These are phyloP conservation scores for Bolinopsis microptera DNA, from an alignment of 37 sponge, comb jelly and placozoan genomes.

Conservation along the genomic window DNA sequence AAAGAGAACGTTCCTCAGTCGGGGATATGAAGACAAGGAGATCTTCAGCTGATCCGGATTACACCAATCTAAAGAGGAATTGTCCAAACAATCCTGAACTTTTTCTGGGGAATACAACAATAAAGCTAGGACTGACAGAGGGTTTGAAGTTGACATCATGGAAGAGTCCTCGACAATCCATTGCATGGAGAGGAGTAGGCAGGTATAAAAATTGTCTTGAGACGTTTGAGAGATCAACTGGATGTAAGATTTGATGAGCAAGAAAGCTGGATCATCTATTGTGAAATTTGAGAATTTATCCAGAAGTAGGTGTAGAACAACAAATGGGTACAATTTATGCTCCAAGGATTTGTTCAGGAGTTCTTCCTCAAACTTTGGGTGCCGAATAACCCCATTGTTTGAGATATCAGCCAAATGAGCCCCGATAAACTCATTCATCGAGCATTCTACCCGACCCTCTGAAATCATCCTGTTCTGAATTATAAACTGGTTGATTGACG, in stretches of 20 bases:
- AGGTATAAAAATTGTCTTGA: background rate
- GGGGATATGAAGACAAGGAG: background rate
- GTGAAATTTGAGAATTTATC: background rate
- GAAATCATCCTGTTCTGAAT: constrained; percentile 30
- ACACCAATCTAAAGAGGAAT: background rate
- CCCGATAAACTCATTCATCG: constrained; percentile 40
- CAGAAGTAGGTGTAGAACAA: background rate
- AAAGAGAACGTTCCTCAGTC: background rate
- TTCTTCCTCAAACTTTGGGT: background rate
- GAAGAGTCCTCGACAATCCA: background rate
- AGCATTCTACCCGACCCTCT: background rate
- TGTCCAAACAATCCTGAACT: background rate
- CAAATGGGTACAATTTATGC: background rate
- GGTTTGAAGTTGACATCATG: background rate
- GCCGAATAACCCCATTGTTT: background rate
- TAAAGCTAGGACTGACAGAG: constrained; percentile 27
- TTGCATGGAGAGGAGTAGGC: background rate
- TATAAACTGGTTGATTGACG: background rate
- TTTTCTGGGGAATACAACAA: background rate
- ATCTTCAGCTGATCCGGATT: background rate
- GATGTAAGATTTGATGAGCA: background rate
- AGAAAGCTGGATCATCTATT: background rate
- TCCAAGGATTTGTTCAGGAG: background rate
- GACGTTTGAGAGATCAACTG: background rate
- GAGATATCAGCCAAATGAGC: background rate